Evolutionary conservation across 1,140 invertebrate genomes (phyloP).

Genomic region (Brachionus angularis): DNA sequence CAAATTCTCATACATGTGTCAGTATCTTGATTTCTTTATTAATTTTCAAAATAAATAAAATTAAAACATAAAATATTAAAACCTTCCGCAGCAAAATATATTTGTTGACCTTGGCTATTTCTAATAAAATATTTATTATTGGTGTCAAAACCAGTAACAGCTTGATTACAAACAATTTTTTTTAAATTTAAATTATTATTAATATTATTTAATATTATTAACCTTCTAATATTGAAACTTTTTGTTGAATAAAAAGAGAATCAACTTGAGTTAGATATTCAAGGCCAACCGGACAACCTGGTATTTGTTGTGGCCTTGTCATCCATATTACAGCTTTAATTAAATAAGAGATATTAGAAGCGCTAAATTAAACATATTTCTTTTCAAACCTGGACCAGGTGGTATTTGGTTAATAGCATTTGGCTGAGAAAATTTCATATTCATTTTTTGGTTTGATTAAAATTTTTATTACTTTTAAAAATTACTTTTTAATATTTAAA

Average conservation of each 20-base stretch:
- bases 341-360: too few relatives aligned
- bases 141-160: constrained; percentile 79
- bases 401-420: too few relatives aligned
- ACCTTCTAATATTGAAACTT: constrained; percentile 77
- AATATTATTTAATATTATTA: background rate
- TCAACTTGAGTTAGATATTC: constrained; percentile 87
- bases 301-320: constrained; percentile 65
- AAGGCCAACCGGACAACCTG: constrained; percentile 79
- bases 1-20: constrained; percentile 72
- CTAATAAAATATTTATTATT: constrained; percentile 68
- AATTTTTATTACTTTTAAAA: too few relatives aligned
- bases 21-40: constrained; percentile 61
- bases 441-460: too few relatives aligned
- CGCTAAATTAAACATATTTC: too few relatives aligned
- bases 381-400: too few relatives aligned
- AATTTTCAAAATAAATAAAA: constrained; percentile 46
- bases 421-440: too few relatives aligned
- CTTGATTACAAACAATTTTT: constrained; percentile 51
- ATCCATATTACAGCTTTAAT: too few relatives aligned
- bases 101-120: constrained; percentile 52
- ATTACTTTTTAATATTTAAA: too few relatives aligned
- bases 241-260: constrained; percentile 78
- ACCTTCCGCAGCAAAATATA: constrained; percentile 56
- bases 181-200: background rate
- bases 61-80: background rate